Conservation (phyloP, 2,113 vertebrate genomes). For the Equus quagga region DNA sequence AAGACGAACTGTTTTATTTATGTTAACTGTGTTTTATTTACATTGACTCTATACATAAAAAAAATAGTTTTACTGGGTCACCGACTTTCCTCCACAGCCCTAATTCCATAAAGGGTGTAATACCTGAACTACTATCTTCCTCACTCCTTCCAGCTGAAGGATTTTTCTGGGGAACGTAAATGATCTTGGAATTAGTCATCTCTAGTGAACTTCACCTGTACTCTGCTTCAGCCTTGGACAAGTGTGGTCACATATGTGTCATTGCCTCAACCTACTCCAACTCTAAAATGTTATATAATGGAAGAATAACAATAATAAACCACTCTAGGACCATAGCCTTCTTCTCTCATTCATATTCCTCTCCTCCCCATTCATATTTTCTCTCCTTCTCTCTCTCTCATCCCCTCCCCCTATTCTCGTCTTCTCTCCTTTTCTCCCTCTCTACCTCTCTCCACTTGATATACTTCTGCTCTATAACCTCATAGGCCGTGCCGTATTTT, state of each 20-base stretch:
- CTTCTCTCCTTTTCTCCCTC: neutral
- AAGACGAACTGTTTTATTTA: neutral
- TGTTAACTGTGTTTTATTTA: neutral
- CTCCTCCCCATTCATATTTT: neutral
- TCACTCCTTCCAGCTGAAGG: neutral
- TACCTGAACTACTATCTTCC: neutral
- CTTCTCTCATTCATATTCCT: neutral
- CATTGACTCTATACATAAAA: neutral
- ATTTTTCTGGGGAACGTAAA: neutral
- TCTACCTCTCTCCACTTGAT: no score
- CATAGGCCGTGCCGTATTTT: neutral
- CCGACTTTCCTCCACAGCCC: neutral
- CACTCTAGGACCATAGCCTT: neutral
- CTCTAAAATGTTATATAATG: neutral
- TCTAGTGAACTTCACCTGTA: neutral
- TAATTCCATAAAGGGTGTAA: neutral
- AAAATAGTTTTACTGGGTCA: neutral
- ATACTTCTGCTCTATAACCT: neutral
- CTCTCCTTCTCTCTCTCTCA: neutral
- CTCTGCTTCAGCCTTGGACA: neutral
- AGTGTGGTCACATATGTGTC: neutral
- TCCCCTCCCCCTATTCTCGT: neutral
- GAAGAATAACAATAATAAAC: neutral
- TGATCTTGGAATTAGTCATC: neutral
- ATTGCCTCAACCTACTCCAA: neutral